A percentile compares a stretch with the other conserved stretches of the same genome.
Evolutionary conservation across 1,140 invertebrate species (phyloP).

Genomic region (Drosophila pseudoananassae): DNA sequence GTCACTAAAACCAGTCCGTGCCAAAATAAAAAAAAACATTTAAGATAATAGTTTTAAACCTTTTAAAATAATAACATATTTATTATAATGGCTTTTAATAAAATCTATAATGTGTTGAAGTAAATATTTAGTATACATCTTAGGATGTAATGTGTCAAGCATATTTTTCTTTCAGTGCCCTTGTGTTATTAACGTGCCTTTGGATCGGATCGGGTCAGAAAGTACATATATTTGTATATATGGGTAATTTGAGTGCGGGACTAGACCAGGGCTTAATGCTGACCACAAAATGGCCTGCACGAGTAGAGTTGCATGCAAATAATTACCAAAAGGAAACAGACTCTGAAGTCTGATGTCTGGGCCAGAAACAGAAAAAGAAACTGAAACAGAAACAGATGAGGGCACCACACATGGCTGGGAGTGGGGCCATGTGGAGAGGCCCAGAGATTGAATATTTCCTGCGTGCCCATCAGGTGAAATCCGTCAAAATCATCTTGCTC

Average conservation of each 20-base stretch:
- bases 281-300: constrained; percentile 68
- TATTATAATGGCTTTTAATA: no score
- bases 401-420: constrained; percentile 46
- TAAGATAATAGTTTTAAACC: no score
- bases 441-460: constrained; percentile 73
- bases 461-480: constrained; percentile 69
- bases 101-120: no score
- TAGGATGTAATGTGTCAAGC: neutral
- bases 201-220: constrained; percentile 35
- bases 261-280: constrained; percentile 57
- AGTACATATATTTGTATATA: constrained; percentile 21
- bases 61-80: no score
- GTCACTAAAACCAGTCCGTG: no score
- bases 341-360: neutral
- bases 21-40: no score
- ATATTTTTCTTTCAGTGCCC: neutral
- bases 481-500: constrained; percentile 69
- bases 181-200: constrained; percentile 56
- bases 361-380: constrained; percentile 25
- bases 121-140: neutral
- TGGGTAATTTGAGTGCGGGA: constrained; percentile 65
- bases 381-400: constrained; percentile 41
- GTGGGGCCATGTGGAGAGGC: constrained; percentile 10
- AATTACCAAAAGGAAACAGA: constrained; percentile 60
- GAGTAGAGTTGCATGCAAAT: constrained; percentile 75